Percentiles rank a stretch among this genome's conserved stretches.
Conservation (phyloP, 2,888 invertebrate species). For the Heliconius ethilla region DNA sequence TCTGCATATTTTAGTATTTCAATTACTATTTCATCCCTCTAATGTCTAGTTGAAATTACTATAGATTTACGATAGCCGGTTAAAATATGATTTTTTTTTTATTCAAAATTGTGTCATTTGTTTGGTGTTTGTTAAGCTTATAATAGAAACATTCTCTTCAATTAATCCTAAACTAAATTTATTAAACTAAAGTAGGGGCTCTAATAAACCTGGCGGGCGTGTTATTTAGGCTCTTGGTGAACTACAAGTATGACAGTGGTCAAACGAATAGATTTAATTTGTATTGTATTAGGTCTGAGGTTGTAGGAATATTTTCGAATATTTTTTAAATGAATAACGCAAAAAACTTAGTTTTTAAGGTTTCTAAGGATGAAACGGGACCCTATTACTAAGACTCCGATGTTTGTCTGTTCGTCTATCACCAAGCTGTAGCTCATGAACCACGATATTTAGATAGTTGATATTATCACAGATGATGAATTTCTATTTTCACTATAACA, state of each 20-base stretch:
- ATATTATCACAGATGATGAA: too few species aligned
- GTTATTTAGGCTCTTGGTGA: constrained; percentile 34
- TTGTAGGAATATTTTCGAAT: constrained; percentile 2
- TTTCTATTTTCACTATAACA: too few species aligned
- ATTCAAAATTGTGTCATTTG: neutral
- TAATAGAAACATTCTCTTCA: too few species aligned
- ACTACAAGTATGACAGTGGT: constrained; percentile 32
- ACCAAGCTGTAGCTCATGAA: too few species aligned
- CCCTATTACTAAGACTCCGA: too few species aligned
- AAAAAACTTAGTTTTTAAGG: neutral
- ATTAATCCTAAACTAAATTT: neutral
- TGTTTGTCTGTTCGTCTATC: too few species aligned
- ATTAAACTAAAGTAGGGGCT: constrained; percentile 27
- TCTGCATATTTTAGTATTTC: constrained; percentile 38
- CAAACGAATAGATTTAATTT: constrained; percentile 29
- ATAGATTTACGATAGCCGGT: neutral
- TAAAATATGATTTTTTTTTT: neutral
- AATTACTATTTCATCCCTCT: constrained; percentile 33
- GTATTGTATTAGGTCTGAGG: constrained; percentile 17
- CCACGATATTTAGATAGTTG: too few species aligned
- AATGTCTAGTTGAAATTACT: constrained; percentile 27
- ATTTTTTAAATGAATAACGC: neutral
- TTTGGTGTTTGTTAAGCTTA: too few species aligned
- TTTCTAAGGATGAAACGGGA: too few species aligned
- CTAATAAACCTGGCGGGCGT: constrained; percentile 26